A percentile compares a stretch with the other conserved stretches of the same genome.
Evolutionary conservation across 2,797 vertebrate species (phyloP).

Genomic region (Mormyrus proboscirostris): DNA sequence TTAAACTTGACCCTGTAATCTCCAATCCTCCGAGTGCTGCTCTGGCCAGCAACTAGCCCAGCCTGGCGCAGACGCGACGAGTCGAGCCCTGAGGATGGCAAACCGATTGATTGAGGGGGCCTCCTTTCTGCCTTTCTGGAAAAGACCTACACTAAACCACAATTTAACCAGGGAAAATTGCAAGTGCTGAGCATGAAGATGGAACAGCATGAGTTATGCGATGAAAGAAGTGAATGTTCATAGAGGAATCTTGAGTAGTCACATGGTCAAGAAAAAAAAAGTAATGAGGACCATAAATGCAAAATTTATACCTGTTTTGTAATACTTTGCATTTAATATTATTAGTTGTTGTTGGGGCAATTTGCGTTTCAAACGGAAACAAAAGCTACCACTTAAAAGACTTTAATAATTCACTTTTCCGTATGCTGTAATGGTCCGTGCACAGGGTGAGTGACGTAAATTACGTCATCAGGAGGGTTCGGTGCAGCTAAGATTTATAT

Average conservation of each 20-base stretch:
- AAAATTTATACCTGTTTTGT: background rate
- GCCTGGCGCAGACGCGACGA: conserved; percentile 78
- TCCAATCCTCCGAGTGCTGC: conserved; percentile 88
- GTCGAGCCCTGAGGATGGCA: conserved; percentile 71
- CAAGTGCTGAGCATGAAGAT: background rate
- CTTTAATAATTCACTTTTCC: no score
- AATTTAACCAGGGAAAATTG: background rate
- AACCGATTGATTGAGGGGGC: background rate
- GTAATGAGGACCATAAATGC: background rate
- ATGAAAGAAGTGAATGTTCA: background rate
- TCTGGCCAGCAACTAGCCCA: conserved; percentile 79
- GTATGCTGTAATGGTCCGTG: no score
- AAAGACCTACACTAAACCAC: background rate
- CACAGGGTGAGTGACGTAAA: background rate
- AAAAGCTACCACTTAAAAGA: no score
- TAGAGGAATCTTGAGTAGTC: background rate
- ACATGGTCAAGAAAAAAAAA: background rate
- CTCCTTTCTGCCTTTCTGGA: background rate
- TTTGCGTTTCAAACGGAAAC: no score
- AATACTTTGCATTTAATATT: background rate
- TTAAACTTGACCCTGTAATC: conserved; percentile 88
- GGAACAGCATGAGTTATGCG: background rate
- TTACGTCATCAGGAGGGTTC: background rate
- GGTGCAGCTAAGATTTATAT: background rate
- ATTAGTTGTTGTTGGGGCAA: no score